Percentiles rank a stretch among this genome's conserved stretches.
These are phyloP conservation scores for Gonocerus acuteangulatus DNA, from an alignment of 2,888 invertebrate species.

Conservation along the genomic window DNA sequence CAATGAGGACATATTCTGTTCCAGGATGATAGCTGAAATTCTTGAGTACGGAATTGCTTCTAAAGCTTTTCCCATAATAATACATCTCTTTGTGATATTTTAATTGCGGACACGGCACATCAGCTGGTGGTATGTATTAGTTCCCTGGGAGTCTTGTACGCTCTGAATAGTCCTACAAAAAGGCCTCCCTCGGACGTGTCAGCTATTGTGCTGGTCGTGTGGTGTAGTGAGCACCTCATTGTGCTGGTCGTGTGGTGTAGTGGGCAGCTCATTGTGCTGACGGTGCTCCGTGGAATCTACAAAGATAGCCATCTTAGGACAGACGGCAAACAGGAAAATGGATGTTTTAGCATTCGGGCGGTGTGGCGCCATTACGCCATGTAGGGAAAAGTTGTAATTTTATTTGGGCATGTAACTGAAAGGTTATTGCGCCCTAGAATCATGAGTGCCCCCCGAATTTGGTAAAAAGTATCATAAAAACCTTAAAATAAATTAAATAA, in stretches of 20 bases:
- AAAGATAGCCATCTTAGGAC: background rate
- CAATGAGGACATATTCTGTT: no score
- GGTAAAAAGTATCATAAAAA: no score
- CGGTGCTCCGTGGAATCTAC: background rate
- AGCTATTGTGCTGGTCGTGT: conserved; percentile 11
- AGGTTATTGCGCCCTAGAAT: no score
- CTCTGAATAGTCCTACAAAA: conserved; percentile 5
- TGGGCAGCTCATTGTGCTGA: background rate
- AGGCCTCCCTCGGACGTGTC: conserved; percentile 9
- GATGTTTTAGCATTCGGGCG: no score
- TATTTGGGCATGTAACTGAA: no score
- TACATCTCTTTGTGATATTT: conserved; percentile 14
- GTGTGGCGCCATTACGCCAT: no score
- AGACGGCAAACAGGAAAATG: no score
- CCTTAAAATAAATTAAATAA: no score
- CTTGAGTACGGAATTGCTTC: no score
- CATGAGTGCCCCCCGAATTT: no score
- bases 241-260: background rate
- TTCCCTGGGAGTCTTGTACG: background rate
- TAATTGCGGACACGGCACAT: conserved; percentile 23
- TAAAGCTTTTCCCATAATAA: conserved; percentile 1
- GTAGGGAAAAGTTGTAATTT: no score
- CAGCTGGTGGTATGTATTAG: conserved; percentile 21
- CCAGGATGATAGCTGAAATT: background rate
- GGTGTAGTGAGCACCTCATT: background rate